These are phyloP conservation scores for Siniperca obscura DNA, from an alignment of 2,797 vertebrate genomes.

Conservation along the genomic window DNA sequence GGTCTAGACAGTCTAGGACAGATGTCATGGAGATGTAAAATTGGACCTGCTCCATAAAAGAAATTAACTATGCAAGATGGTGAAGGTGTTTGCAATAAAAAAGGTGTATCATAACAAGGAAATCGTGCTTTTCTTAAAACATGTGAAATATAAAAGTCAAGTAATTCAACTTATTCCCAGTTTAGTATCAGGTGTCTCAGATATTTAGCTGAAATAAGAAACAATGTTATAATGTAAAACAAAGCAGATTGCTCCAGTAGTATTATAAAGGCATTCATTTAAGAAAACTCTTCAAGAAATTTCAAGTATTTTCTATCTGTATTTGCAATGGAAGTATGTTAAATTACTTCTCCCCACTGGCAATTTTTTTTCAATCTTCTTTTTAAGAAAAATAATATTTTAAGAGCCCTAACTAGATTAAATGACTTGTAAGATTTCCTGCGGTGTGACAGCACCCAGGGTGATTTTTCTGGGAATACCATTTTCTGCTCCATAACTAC, in stretches of 20 bases:
- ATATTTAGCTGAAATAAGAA: constrained; percentile 19
- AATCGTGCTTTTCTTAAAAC: constrained; percentile 21
- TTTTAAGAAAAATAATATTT: constrained; percentile 68
- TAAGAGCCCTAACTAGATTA: constrained; percentile 70
- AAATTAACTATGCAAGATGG: constrained; percentile 40
- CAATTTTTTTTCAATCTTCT: constrained; percentile 17
- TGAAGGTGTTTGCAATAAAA: constrained; percentile 46
- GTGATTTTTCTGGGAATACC: constrained; percentile 79
- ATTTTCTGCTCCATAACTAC: constrained; percentile 81
- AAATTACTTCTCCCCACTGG: constrained; percentile 30
- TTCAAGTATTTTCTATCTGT: constrained; percentile 23
- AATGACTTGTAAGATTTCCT: constrained; percentile 78
- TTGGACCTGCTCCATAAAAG: constrained; percentile 64
- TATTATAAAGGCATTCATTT: constrained; percentile 1
- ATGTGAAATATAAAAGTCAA: constrained; percentile 9
- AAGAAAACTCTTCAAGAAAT: constrained; percentile 16
- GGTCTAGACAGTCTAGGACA: constrained; percentile 79
- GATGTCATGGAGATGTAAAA: constrained; percentile 74
- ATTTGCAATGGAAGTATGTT: constrained; percentile 23
- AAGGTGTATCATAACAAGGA: constrained; percentile 30
- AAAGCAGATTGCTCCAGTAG: background rate
- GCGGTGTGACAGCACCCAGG: constrained; percentile 68
- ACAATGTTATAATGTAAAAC: constrained; percentile 5
- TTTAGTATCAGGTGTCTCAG: background rate
- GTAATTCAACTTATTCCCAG: background rate